phyloP scores from a whole-genome alignment of 2,888 invertebrate genomes.

The Anthophora plumipes region DNA sequence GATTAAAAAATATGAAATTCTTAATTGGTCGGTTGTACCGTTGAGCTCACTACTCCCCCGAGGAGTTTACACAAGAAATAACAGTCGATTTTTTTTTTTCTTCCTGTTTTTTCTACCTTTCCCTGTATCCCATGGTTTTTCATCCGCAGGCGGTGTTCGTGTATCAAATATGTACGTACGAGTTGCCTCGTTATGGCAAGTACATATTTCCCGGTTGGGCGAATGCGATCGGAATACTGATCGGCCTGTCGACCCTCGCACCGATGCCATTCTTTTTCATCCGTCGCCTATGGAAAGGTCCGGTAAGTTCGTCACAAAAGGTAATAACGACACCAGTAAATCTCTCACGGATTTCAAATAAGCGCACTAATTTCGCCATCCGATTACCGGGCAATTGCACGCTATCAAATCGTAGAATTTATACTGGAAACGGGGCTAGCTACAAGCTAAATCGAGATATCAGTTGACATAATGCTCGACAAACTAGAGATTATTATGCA shows the following conservation, averaged over 20 bases:
- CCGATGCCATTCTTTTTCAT: constrained; percentile 89
- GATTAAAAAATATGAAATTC: constrained; percentile 66
- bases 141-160: constrained; percentile 88
- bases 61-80: constrained; percentile 44
- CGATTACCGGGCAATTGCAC: constrained; percentile 32
- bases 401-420: constrained; percentile 35
- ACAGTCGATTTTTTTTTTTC: constrained; percentile 17
- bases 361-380: constrained; percentile 31
- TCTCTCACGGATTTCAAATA: constrained; percentile 33
- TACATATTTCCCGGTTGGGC: constrained; percentile 91
- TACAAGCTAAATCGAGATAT: constrained; percentile 38
- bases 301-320: constrained; percentile 80
- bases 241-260: constrained; percentile 89
- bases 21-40: constrained; percentile 60
- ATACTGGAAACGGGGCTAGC: constrained; percentile 3
- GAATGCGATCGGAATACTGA: constrained; percentile 89
- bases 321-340: constrained; percentile 19
- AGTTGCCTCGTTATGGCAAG: constrained; percentile 87
- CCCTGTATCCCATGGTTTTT: constrained; percentile 17
- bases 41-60: constrained; percentile 24
- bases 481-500: constrained; percentile 53
- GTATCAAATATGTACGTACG: constrained; percentile 90
- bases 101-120: not conserved
- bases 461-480: constrained; percentile 42
- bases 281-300: constrained; percentile 84